Conservation (phyloP, 2,113 vertebrate species). For the Myotis lucifugus region DNA sequence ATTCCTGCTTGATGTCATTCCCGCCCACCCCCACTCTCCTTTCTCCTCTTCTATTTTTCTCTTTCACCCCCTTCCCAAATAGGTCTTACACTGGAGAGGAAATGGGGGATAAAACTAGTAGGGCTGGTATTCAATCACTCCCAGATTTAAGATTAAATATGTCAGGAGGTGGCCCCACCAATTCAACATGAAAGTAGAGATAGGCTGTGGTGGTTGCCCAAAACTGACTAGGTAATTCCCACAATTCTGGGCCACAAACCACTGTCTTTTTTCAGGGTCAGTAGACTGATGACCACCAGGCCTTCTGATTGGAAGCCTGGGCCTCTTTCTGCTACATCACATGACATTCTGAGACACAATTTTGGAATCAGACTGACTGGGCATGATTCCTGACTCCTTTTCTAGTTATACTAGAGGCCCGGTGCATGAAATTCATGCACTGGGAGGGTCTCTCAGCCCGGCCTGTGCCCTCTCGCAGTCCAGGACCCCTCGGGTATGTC, state of each 20-base stretch:
- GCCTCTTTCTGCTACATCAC: neutral
- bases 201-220: neutral
- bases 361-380: neutral
- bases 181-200: neutral
- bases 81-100: constrained; percentile 21
- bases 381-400: neutral
- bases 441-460: too few relatives aligned
- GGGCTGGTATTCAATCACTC: neutral
- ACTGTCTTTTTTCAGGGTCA: neutral
- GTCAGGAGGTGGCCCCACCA: neutral
- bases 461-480: too few relatives aligned
- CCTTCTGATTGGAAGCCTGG: neutral
- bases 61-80: constrained; percentile 9
- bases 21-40: constrained; percentile 40
- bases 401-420: neutral
- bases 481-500: too few relatives aligned
- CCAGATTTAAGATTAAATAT: neutral
- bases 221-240: neutral
- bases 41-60: neutral
- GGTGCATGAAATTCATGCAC: too few relatives aligned
- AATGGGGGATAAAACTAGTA: constrained; percentile 36
- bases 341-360: neutral
- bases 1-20: constrained; percentile 85
- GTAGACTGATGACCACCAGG: neutral
- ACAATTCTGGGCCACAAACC: neutral